phyloP scores from a whole-genome alignment of 1,140 invertebrate species.

The Drosophila nasuta region DNA sequence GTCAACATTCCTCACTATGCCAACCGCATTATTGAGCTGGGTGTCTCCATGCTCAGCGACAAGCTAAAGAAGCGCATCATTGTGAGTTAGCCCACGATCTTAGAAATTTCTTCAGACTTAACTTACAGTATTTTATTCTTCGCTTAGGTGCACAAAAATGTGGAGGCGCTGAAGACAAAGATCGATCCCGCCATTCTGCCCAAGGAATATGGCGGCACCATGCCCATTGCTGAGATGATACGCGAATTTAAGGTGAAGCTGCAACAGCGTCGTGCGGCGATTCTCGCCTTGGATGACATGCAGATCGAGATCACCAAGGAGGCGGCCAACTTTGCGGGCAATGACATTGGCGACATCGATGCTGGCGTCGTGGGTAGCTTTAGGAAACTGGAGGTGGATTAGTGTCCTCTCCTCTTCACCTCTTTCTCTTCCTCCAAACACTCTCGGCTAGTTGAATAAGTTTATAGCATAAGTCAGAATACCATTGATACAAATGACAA shows the following conservation, averaged over 20 bases:
- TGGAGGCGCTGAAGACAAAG: slow-evolving; percentile 89
- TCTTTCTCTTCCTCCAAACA: background rate
- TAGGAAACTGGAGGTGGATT: slow-evolving; percentile 93
- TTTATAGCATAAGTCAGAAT: slow-evolving; percentile 63
- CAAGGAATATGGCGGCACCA: slow-evolving; percentile 93
- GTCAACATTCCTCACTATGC: slow-evolving; percentile 92
- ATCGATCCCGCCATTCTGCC: slow-evolving; percentile 91
- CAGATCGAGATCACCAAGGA: slow-evolving; percentile 89
- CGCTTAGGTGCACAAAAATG: slow-evolving; percentile 89
- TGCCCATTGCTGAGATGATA: slow-evolving; percentile 92
- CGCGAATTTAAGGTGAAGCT: slow-evolving; percentile 89
- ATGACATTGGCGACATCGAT: slow-evolving; percentile 88
- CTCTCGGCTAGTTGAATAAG: slow-evolving; percentile 50
- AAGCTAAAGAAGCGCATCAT: slow-evolving; percentile 91
- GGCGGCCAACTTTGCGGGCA: slow-evolving; percentile 87
- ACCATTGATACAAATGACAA: slow-evolving; percentile 77
- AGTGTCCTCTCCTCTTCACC: slow-evolving; percentile 55
- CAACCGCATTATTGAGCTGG: slow-evolving; percentile 91
- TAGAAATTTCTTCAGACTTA: background rate
- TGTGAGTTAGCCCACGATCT: slow-evolving; percentile 85
- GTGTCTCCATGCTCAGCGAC: slow-evolving; percentile 91
- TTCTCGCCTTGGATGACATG: slow-evolving; percentile 93
- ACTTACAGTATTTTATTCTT: too few relatives aligned
- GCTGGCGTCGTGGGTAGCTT: slow-evolving; percentile 91
- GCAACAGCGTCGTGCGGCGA: slow-evolving; percentile 87